Conservation (phyloP, 30 jellyfish, hydroid and myxozoan species). For the Haliclystus octoradiatus region DNA sequence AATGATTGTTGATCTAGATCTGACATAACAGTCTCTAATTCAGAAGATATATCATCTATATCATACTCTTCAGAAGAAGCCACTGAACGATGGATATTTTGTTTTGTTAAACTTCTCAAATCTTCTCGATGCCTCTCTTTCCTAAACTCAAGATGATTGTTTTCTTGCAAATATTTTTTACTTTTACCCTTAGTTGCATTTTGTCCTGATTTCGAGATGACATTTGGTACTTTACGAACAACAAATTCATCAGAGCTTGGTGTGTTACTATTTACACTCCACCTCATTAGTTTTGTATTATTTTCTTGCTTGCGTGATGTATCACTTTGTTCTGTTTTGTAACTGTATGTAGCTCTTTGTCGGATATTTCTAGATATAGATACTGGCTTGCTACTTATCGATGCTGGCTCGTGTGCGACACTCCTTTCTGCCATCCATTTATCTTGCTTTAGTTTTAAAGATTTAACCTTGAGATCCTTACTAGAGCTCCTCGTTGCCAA, state of each 20-base stretch:
- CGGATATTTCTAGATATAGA: too few species aligned
- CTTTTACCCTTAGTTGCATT: too few species aligned
- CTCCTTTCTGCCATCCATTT: conserved; percentile 1
- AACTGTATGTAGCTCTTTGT: not conserved
- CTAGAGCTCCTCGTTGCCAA: not conserved
- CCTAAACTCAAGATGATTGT: too few species aligned
- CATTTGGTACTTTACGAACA: not conserved
- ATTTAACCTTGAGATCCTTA: not conserved
- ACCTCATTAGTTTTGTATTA: not conserved
- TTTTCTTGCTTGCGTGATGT: not conserved
- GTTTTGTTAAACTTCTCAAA: too few species aligned
- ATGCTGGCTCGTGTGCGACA: not conserved
- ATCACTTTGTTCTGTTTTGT: not conserved
- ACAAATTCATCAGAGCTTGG: not conserved
- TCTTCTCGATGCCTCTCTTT: too few species aligned
- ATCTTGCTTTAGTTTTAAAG: not conserved
- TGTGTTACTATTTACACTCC: not conserved
- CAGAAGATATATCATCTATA: too few species aligned
- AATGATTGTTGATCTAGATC: too few species aligned
- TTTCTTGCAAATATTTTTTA: too few species aligned
- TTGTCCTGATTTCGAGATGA: not conserved
- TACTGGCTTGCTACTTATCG: too few species aligned
- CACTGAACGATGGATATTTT: too few species aligned
- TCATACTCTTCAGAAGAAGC: too few species aligned
- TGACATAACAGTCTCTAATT: too few species aligned